Conservation (phyloP, 2,797 vertebrate species). For the Sternarchorhynchus goeldii region DNA sequence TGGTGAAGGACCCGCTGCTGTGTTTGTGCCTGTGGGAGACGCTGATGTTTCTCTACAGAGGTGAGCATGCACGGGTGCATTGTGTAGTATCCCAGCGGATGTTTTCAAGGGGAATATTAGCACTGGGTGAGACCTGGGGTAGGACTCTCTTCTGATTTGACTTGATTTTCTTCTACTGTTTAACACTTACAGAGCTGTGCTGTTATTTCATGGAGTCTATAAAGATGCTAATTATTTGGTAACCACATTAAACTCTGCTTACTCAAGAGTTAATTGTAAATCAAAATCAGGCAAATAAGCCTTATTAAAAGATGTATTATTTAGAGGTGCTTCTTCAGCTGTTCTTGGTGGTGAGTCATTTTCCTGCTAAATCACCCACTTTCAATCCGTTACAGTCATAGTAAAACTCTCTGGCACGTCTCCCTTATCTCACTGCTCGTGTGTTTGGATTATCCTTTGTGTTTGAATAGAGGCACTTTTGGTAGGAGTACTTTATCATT, state of each 20-base stretch:
- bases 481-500: conserved; percentile 44
- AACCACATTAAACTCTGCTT: neutral
- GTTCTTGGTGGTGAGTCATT: conserved; percentile 29
- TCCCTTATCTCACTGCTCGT: conserved; percentile 42
- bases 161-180: neutral
- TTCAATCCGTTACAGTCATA: conserved; percentile 18
- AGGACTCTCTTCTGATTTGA: neutral
- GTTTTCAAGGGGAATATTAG: neutral
- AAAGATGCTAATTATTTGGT: conserved; percentile 13
- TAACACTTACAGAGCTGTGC: neutral
- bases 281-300: conserved; percentile 21
- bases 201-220: conserved; percentile 4
- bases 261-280: conserved; percentile 10
- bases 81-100: conserved; percentile 12
- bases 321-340: conserved; percentile 32
- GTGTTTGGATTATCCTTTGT: conserved; percentile 39
- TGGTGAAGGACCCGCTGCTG: conserved; percentile 89
- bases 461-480: conserved; percentile 31
- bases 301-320: conserved; percentile 38
- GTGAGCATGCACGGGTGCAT: conserved; percentile 67
- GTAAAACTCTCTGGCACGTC: conserved; percentile 17
- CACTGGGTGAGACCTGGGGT: neutral
- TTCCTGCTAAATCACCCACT: conserved; percentile 26
- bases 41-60: conserved; percentile 96
- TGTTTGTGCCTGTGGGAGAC: conserved; percentile 89